Evolutionary conservation across 1,140 invertebrate species (phyloP), one percentile per base, ranked within the genome.

Genomic region (Centruroides vittatus): DNA sequence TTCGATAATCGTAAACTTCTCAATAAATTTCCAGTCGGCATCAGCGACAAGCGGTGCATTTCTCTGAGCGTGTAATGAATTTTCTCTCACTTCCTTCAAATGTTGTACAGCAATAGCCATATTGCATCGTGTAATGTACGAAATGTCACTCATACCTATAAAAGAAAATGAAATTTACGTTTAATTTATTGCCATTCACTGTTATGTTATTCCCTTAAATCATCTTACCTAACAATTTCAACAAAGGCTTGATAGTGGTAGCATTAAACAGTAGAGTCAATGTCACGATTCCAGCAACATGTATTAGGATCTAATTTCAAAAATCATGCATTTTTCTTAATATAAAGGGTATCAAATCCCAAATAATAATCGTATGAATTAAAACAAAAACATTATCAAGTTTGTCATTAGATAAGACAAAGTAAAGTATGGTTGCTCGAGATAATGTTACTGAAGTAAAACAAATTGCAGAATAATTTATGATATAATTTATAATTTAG

Each of bases 31-130:
- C 75, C 76, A 78, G 61, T 78, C 73, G 49, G 74, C 72, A 62
- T 77, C 75, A 8, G 73, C 71, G 49, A 78, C 62, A 68, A 77
- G 76, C 64, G 73, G 70, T 65, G 77, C 75, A 58, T 71, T 72
- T 67, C 72, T 74, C 35, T 73, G 65, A 59, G 74, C 70, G 47
- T 69, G 71, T 2, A 76, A 57, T 11, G 71, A 70, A 46, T 69
- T 69, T 5, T 68, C 58, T 57, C 71, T 61, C 10, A 68, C 58
- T 23, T 74, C 70, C n/a, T 69, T 58, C 49, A 78, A 50, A 56
- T 71, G 67, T 12, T 67, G 59, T 3, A 76, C 65, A 4, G 75
- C 74, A 56, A 69, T 73, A 6, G 66, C 67, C 76, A 78, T 77
- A 23, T 73, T 70, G 60, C 70, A 68, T 23, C 71, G 62, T 49